These are phyloP conservation scores for Heliopora coerulea DNA, from an alignment of 92 coral and sea anemone species.

Conservation along the genomic window DNA sequence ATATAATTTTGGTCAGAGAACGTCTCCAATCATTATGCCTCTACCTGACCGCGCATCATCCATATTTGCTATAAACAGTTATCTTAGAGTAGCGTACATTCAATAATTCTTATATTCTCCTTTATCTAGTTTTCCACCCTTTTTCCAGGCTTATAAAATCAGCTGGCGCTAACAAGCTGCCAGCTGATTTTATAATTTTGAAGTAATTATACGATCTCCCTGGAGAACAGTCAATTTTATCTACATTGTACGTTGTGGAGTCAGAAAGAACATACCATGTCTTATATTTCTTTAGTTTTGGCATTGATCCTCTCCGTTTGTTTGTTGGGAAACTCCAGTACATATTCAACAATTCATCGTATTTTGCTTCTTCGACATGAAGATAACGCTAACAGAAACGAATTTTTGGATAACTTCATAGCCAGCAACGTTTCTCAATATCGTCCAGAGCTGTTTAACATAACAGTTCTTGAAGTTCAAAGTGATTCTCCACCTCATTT, in stretches of 20 bases:
- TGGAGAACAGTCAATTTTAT: neutral
- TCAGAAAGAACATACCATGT: neutral
- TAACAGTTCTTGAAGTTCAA: constrained; percentile 5
- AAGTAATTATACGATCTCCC: too few relatives aligned
- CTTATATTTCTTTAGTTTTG: neutral
- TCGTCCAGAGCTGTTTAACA: neutral
- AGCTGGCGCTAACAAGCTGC: too few relatives aligned
- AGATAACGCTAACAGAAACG: neutral
- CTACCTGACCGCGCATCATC: too few relatives aligned
- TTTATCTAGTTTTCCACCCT: too few relatives aligned
- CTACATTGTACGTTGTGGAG: neutral
- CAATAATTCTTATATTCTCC: too few relatives aligned
- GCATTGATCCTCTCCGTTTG: neutral
- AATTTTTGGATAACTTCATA: neutral
- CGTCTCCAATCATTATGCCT: too few relatives aligned
- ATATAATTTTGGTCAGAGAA: too few relatives aligned
- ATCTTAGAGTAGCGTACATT: too few relatives aligned
- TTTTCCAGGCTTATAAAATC: too few relatives aligned
- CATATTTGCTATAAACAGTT: too few relatives aligned
- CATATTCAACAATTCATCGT: neutral
- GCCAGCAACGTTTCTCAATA: neutral
- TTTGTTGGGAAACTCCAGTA: neutral
- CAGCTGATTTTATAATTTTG: too few relatives aligned
- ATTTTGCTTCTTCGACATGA: neutral
- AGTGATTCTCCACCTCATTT: neutral